Conservation (phyloP, 2,888 invertebrate genomes). For the Gymnosoma rotundatum region DNA sequence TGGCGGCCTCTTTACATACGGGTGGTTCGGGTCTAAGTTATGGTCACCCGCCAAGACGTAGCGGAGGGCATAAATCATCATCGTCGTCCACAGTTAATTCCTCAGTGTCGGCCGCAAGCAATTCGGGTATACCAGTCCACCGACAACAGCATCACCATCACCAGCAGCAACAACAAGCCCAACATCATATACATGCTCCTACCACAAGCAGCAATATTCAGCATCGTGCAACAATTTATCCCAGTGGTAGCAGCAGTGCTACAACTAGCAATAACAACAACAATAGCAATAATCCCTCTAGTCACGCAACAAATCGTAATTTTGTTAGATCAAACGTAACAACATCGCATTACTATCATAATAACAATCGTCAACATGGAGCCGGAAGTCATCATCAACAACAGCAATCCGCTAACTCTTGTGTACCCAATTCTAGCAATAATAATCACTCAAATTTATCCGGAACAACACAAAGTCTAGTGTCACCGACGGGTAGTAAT, state of each 20-base stretch:
- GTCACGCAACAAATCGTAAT: slow-evolving; percentile 69
- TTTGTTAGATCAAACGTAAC: slow-evolving; percentile 62
- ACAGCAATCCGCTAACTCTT: slow-evolving; percentile 31
- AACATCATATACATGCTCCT: slow-evolving; percentile 61
- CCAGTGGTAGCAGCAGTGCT: slow-evolving; percentile 67
- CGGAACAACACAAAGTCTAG: slow-evolving; percentile 55
- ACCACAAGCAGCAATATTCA: slow-evolving; percentile 41
- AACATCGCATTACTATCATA: slow-evolving; percentile 63
- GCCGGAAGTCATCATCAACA: slow-evolving; percentile 33
- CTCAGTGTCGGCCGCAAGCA: slow-evolving; percentile 35
- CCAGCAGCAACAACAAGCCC: slow-evolving; percentile 72
- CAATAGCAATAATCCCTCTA: slow-evolving; percentile 67
- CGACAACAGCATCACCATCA: slow-evolving; percentile 71
- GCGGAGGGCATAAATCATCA: slow-evolving; percentile 77
- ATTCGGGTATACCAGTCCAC: slow-evolving; percentile 85
- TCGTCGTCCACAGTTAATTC: slow-evolving; percentile 74
- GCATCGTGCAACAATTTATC: slow-evolving; percentile 63
- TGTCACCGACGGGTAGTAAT: slow-evolving; percentile 65
- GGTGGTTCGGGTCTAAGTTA: slow-evolving; percentile 84
- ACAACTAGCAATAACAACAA: slow-evolving; percentile 74
- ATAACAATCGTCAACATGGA: slow-evolving; percentile 58
- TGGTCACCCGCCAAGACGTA: slow-evolving; percentile 82
- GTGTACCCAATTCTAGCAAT: slow-evolving; percentile 60
- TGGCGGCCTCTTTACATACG: slow-evolving; percentile 86
- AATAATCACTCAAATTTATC: slow-evolving; percentile 50